A percentile compares a stretch with the other conserved stretches of the same genome.
These are phyloP conservation scores for Triplophysa rosa DNA, from an alignment of 2,113 vertebrate species.

Conservation along the genomic window DNA sequence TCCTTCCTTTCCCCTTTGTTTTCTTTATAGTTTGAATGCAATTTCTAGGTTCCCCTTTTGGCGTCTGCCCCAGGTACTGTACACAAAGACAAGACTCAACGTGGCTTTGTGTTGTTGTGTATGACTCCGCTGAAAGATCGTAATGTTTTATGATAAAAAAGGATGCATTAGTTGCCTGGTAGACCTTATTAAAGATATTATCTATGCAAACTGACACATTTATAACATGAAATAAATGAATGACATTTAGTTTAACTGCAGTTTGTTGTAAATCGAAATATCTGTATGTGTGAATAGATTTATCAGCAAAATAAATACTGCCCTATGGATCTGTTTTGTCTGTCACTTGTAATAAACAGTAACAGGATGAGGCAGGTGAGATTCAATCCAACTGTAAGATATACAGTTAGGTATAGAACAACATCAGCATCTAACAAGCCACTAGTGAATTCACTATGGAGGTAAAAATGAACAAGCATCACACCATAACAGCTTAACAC, in stretches of 20 bases:
- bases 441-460: conserved; percentile 17
- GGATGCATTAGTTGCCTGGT: too few species aligned
- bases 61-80: background rate
- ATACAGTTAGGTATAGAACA: background rate
- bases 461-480: conserved; percentile 35
- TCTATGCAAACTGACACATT: background rate
- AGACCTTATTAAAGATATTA: background rate
- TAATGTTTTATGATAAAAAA: background rate
- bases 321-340: too few species aligned
- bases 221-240: too few species aligned
- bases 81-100: conserved; percentile 25
- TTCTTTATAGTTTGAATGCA: background rate
- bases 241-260: too few species aligned
- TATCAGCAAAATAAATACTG: too few species aligned
- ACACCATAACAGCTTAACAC: conserved; percentile 42
- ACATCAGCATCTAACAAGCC: background rate
- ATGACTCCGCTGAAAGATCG: background rate
- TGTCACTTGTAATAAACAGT: background rate
- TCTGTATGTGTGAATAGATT: too few species aligned
- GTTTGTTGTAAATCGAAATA: too few species aligned
- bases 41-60: background rate
- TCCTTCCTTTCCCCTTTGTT: background rate
- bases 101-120: background rate
- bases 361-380: background rate
- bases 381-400: background rate